These are phyloP conservation scores for Excalfactoria chinensis DNA, from an alignment of 2,113 vertebrate genomes.

Conservation along the genomic window DNA sequence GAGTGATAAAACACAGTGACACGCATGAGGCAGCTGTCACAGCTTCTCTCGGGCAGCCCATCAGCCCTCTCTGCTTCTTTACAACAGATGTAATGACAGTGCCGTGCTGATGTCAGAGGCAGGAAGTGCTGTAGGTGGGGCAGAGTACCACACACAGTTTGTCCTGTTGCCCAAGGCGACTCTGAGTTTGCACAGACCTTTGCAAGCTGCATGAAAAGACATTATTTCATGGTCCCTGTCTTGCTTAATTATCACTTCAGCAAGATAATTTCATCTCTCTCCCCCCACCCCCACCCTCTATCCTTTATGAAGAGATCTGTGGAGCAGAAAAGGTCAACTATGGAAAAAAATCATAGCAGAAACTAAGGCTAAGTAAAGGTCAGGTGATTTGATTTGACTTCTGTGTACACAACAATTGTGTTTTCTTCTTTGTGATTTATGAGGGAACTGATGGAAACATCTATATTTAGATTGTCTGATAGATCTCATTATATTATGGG, in stretches of 20 bases:
- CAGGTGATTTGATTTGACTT: constrained; percentile 34
- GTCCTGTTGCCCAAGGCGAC: background rate
- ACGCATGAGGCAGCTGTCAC: constrained; percentile 53
- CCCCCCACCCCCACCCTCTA: background rate
- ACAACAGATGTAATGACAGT: constrained; percentile 8
- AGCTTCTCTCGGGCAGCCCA: constrained; percentile 5
- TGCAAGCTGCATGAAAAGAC: constrained; percentile 2
- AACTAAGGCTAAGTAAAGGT: constrained; percentile 39
- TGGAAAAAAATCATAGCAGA: constrained; percentile 16
- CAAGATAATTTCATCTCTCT: constrained; percentile 29
- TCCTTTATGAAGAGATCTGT: constrained; percentile 23
- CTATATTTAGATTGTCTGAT: constrained; percentile 8
- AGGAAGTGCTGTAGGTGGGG: constrained; percentile 14
- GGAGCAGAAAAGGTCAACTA: constrained; percentile 36
- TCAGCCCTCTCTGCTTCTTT: constrained; percentile 17
- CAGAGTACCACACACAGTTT: background rate
- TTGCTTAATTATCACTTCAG: constrained; percentile 55
- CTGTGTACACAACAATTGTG: constrained; percentile 8
- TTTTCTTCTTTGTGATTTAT: constrained; percentile 22
- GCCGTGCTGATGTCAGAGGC: constrained; percentile 18
- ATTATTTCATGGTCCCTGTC: constrained; percentile 27
- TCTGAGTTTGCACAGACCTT: constrained; percentile 7
- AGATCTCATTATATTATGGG: background rate
- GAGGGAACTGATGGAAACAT: constrained; percentile 7
- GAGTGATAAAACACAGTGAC: constrained; percentile 61